Percentiles rank a stretch among this genome's conserved stretches.
Evolutionary conservation across 2,113 vertebrate genomes (phyloP).

Genomic region (Microtus richardsoni): DNA sequence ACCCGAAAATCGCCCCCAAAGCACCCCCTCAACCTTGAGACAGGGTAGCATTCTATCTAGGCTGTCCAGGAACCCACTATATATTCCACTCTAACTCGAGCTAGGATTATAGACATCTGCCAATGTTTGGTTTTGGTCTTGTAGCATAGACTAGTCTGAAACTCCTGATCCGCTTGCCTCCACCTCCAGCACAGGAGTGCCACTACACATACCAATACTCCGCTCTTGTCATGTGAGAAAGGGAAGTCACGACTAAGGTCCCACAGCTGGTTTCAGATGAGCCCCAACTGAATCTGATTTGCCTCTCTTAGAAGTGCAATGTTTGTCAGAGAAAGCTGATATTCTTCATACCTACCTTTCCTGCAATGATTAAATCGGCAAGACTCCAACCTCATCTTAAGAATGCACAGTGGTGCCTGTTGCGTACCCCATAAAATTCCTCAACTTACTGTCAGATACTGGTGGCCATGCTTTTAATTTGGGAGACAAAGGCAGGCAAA

Average conservation of each 20-base stretch:
- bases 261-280: neutral
- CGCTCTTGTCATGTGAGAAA: constrained; percentile 15
- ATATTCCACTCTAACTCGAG: neutral
- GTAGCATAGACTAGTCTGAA: neutral
- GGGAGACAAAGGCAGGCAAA: neutral
- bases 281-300: neutral
- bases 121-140: neutral
- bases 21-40: neutral
- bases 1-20: neutral
- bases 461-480: neutral
- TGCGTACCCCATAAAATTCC: neutral
- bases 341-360: neutral
- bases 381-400: constrained; percentile 21
- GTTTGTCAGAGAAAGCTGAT: neutral
- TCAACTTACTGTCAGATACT: neutral
- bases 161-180: neutral
- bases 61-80: neutral
- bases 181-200: neutral
- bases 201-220: too few species aligned
- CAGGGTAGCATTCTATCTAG: neutral
- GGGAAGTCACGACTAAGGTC: neutral
- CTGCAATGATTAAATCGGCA: neutral
- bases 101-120: neutral
- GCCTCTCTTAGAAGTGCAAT: neutral
- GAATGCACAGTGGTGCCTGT: neutral